Base-by-base conservation (phyloP, 2,888 invertebrate genomes). In the Scaptomyza reducta region DNA sequence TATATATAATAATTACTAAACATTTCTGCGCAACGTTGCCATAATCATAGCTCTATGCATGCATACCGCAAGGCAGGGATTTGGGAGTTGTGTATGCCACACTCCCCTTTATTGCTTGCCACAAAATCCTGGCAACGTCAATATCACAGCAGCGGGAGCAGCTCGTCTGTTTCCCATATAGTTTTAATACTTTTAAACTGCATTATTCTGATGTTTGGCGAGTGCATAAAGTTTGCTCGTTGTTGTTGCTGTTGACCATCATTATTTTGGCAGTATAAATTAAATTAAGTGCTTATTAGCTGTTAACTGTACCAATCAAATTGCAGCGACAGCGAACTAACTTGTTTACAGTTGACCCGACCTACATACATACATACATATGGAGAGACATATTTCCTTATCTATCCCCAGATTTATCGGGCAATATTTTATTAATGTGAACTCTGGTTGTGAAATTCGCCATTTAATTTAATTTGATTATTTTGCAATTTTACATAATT, bases 131-230 rank as follows among this genome's bases (percentile, higher is more conserved):
- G 83, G 63, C 67, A 64, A 55, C 69, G 56, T 63, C 68, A 82
- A 78, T 67, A 74, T 41, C 61, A 62, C 46, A 14, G 40, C 16
- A 40, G 16, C 38, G 3, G 35, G n/a, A 35, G 35, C 33, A 13
- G n/a, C 65, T 16, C 35, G 25, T 66, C 46, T 61, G 70, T 58
- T 66, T 70, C 72, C 56, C 59, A 71, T 73, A 85, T 70, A 82
- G 78, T 82, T 78, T 83, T 83, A 87, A 87, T 87, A 87, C 86
- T 85, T 79, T 70, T 67, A 77, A 80, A 80, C 77, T 79, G 69
- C 77, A 77, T 80, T 80, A 74, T 70, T 61, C 38, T 35, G 45
- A 55, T 56, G 58, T 35, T 58, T 9, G 61, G 40, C 38, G 5
- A 42, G 40, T 22, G 10, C 7, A 14, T 18, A 33, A 22, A 50